Evolutionary conservation across 2,888 invertebrate genomes (phyloP), one percentile per base, ranked within the genome.

Genomic region (Drosophila mercatorum): DNA sequence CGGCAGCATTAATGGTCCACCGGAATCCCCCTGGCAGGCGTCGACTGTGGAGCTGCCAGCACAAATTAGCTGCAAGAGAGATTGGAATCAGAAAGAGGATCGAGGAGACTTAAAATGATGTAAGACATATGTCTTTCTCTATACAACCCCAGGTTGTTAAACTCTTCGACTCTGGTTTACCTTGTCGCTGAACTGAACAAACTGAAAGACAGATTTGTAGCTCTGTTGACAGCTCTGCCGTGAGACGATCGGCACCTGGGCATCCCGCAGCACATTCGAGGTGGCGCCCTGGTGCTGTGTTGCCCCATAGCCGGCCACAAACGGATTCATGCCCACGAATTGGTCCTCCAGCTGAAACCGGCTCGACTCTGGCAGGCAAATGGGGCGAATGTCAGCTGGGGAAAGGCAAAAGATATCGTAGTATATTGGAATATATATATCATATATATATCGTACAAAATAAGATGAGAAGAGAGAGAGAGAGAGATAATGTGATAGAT

Each of bases 301-400:
- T 10, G 96, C 94, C 14, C 98, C 98, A 97, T 97, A 98, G 26
- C 98, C 92, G 31, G 96, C 96, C 5, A 97, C 94, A 84, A 96
- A 95, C 0, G 96, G 96, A 73, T 93, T 94, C 94, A 94, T 80
- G 93, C 94, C 91, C 10, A 91, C 89, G 12, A 93, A 90, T n/a
- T 90, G 84, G 66, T 92, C 83, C 56, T 78, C 81, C 11, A 58
- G 68, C 14, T 80, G 28, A 57, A 92, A 92, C 11, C 69, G 70
- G 7, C 68, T 71, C 1, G 75, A 68, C 94, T 95, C 83, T 94
- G 97, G 97, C 52, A 97, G 93, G 91, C 97, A 97, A 74, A 97
- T 95, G 0, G 97, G 96, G 72, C 93, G 94, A 61, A 97, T 95
- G 41, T 94, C 91, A 31, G 93, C 97, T 97, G 92, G 12, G n/a